phyloP scores from a whole-genome alignment of 2,888 invertebrate genomes.

The Xestoiulus laeticollis region DNA sequence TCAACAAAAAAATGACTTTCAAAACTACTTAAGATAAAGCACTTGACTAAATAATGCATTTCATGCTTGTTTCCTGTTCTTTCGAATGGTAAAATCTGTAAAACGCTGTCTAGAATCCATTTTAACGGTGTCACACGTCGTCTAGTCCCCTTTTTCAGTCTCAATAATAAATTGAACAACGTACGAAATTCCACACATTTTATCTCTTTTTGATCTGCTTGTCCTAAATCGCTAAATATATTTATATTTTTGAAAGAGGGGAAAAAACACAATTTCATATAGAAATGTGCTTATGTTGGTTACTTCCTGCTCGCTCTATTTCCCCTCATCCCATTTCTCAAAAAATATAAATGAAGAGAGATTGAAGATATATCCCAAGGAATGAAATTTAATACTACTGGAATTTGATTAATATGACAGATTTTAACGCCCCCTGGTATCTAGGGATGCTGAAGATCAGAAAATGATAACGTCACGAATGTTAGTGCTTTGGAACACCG shows the following conservation, averaged over 20 bases:
- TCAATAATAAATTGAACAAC: constrained; percentile 23
- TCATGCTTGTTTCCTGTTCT: not conserved
- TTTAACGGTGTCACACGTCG: constrained; percentile 5
- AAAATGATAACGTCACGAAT: no score
- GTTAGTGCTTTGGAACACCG: no score
- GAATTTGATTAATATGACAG: not conserved
- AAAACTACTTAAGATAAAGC: not conserved
- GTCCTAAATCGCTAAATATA: constrained; percentile 15
- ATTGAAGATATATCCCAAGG: not conserved
- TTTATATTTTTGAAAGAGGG: not conserved
- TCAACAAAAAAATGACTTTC: not conserved
- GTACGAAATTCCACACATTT: constrained; percentile 8
- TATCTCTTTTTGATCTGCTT: constrained; percentile 30
- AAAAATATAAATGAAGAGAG: not conserved
- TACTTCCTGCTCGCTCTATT: constrained; percentile 29
- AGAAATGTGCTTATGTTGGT: not conserved
- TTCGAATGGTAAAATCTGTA: not conserved
- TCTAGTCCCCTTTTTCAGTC: not conserved
- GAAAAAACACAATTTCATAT: not conserved
- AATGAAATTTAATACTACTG: not conserved
- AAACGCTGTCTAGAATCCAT: not conserved
- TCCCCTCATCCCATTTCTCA: not conserved
- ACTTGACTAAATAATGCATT: not conserved
- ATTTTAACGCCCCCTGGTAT: not conserved
- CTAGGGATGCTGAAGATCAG: no score